Conservation (phyloP, 2,113 vertebrate genomes). For the Corythoichthys intestinalis region DNA sequence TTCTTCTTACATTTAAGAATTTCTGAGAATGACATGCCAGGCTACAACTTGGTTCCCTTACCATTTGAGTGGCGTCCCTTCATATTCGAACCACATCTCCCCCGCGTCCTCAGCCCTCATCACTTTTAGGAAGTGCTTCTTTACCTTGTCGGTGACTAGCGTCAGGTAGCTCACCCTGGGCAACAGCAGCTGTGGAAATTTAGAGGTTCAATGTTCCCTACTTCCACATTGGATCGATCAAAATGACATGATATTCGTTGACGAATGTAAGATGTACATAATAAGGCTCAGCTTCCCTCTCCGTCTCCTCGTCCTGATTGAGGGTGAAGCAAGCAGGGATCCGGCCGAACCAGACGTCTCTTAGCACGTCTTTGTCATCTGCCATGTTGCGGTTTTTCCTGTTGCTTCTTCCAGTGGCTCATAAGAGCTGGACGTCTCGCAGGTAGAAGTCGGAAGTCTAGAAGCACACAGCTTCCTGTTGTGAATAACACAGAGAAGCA, state of each 20-base stretch:
- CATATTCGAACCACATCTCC: conserved; percentile 98
- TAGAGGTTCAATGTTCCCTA: no score
- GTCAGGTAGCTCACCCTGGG: conserved; percentile 96
- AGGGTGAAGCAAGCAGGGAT: conserved; percentile 94
- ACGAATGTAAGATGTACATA: conserved; percentile 78
- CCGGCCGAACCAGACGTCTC: conserved; percentile 96
- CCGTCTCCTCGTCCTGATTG: conserved; percentile 91
- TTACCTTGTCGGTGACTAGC: conserved; percentile 97
- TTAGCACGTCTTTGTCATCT: conserved; percentile 99
- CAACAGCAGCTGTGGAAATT: conserved; percentile 80
- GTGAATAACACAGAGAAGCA: background rate
- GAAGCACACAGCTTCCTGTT: background rate
- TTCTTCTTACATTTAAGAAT: no score
- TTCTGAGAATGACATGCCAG: no score
- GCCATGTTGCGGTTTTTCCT: conserved; percentile 83
- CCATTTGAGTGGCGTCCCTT: conserved; percentile 96
- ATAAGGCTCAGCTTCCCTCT: conserved; percentile 93
- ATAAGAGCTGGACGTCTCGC: conserved; percentile 71
- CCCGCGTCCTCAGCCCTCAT: conserved; percentile 88
- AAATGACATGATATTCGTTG: background rate
- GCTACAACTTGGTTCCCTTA: conserved; percentile 46
- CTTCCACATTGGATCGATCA: background rate
- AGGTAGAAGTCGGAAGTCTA: conserved; percentile 2
- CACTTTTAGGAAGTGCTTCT: conserved; percentile 96
- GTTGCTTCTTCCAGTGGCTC: conserved; percentile 66